Conservation (phyloP, 2,888 invertebrate species). For the Ormyrus rosae region DNA sequence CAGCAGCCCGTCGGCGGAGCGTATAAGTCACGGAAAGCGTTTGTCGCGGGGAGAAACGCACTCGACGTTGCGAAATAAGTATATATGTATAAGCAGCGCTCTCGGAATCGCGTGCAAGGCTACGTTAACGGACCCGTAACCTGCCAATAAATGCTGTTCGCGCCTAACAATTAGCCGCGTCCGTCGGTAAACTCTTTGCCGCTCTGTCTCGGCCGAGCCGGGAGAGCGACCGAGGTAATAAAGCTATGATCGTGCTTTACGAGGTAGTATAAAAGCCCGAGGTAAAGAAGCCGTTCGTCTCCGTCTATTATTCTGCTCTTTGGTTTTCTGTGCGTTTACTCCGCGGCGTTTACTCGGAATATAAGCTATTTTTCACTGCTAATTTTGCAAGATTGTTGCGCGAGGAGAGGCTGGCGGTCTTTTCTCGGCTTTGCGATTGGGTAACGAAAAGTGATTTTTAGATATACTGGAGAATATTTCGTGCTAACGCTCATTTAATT, state of each 20-base stretch:
- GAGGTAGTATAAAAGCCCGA: conserved; percentile 70
- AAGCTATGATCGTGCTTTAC: conserved; percentile 74
- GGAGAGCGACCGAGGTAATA: conserved; percentile 63
- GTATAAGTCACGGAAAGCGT: too few relatives aligned
- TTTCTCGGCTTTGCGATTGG: too few relatives aligned
- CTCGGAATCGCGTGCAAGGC: conserved; percentile 8
- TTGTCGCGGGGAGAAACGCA: background rate
- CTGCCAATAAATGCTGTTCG: conserved; percentile 70
- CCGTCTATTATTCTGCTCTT: conserved; percentile 54
- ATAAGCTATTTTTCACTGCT: background rate
- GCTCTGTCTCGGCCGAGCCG: conserved; percentile 6
- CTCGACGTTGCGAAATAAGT: conserved; percentile 4
- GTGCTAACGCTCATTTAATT: too few relatives aligned
- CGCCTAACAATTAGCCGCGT: conserved; percentile 71
- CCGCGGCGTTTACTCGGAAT: background rate
- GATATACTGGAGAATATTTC: too few relatives aligned
- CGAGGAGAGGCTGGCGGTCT: background rate
- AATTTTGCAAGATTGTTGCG: conserved; percentile 2
- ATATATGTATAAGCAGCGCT: background rate
- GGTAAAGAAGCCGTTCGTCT: conserved; percentile 60
- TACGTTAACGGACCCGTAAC: conserved; percentile 50
- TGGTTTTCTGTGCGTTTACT: conserved; percentile 12
- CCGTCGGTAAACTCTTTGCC: conserved; percentile 54
- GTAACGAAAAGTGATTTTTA: too few relatives aligned
- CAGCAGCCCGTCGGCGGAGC: too few relatives aligned